Percentiles rank a stretch among this genome's conserved stretches.
phyloP scores from a whole-genome alignment of 2,888 invertebrate genomes.

The Athripsodes cinereus region DNA sequence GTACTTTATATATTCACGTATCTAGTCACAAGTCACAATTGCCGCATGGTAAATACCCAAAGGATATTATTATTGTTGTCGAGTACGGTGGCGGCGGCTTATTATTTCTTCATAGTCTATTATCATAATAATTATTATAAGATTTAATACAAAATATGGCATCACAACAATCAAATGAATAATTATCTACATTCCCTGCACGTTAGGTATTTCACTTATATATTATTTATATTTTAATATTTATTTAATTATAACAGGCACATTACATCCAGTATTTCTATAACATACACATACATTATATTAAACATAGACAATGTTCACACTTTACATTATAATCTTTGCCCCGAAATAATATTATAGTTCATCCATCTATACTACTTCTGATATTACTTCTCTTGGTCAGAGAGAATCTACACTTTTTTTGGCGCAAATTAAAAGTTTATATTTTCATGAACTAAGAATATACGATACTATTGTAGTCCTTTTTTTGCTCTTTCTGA shows the following conservation, averaged over 20 bases:
- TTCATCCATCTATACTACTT: too few relatives aligned
- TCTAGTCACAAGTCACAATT: slow-evolving; percentile 1
- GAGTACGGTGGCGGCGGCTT: too few relatives aligned
- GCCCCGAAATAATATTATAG: too few relatives aligned
- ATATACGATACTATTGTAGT: too few relatives aligned
- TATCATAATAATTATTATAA: background rate
- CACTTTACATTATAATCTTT: too few relatives aligned
- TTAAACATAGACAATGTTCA: too few relatives aligned
- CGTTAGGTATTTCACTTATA: slow-evolving; percentile 20
- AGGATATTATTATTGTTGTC: background rate
- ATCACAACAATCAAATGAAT: slow-evolving; percentile 22
- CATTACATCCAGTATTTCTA: slow-evolving; percentile 26
- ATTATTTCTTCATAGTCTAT: background rate
- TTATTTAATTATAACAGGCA: slow-evolving; percentile 25
- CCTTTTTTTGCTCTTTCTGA: too few relatives aligned
- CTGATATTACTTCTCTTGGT: too few relatives aligned
- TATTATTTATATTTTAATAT: slow-evolving; percentile 9
- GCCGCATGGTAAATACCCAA: background rate
- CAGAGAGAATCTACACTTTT: too few relatives aligned
- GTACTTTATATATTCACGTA: background rate
- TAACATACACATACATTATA: background rate
- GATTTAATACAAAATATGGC: slow-evolving; percentile 9
- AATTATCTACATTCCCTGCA: slow-evolving; percentile 24
- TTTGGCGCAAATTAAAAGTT: too few relatives aligned
- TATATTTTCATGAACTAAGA: too few relatives aligned